Evolutionary conservation across 30 jellyfish, hydroid and myxozoan genomes (phyloP), one percentile per base, ranked within the genome.

Genomic region (Aurelia sp.): DNA sequence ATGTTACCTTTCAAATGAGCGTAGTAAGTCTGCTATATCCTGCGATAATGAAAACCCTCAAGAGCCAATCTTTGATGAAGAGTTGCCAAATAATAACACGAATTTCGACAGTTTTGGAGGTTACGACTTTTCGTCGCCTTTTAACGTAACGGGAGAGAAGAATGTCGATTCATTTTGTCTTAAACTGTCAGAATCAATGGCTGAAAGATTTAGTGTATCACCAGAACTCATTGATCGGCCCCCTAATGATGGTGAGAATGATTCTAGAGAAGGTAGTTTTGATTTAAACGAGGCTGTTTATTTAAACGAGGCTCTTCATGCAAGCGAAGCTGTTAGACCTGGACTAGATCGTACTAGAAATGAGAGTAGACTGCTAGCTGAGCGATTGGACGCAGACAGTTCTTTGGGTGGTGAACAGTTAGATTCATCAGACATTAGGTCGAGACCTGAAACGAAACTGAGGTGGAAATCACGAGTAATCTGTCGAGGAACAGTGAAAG

Each of bases 131-230:
- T 69, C 55, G 60, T 69, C 79, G 0, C 79, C 79, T 69, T 41
- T n/a, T 22, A 40, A 69, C 20, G 61, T 23, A 17, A 69, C 21
- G 16, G 79, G 55, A 12, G 19, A 40, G 51, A 15, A 69, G 13
- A 11, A 53, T 11, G 13, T 59, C 13, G 73, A 47, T 17, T 62
- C 89, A 12, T 80, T 80, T 52, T 51, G 78, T 58, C 67, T 82
- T 6, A 69, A 55, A 37, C 66, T 82, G 4, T 82, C 91, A 55
- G 85, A 82, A 10, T 82, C 91, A 4, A 35, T 70, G 30, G 16
- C 64, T 21, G 84, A 67, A 11, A 69, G 12, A 11, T 66, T 15
- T 20, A 66, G 8, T 52, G 70, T n/a, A 11, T 69, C 85, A 8
- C 65, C 76, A 6, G 85, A 68, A 57, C 18, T 47, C 27, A 21